These are phyloP conservation scores for Sinhomidia bicolor DNA, from an alignment of 2,888 invertebrate genomes.

Conservation along the genomic window DNA sequence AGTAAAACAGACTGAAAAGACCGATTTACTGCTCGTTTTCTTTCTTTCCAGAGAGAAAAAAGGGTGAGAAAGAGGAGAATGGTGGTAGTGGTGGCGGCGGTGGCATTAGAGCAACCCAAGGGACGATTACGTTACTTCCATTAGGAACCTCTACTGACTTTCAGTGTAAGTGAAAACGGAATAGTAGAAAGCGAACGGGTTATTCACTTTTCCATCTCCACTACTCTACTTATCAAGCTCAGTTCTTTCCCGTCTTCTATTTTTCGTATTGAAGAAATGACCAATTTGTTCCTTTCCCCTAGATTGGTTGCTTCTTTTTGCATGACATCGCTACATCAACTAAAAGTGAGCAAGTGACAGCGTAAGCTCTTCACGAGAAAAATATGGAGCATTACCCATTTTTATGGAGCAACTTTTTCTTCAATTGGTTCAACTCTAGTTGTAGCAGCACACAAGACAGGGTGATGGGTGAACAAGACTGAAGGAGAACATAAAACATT, in stretches of 20 bases:
- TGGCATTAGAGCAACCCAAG: slow-evolving; percentile 78
- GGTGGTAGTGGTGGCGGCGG: slow-evolving; percentile 51
- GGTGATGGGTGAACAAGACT: background rate
- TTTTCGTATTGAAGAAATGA: slow-evolving; percentile 75
- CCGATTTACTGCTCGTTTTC: slow-evolving; percentile 53
- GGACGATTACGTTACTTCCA: slow-evolving; percentile 79
- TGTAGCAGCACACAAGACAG: background rate
- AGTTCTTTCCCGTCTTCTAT: background rate
- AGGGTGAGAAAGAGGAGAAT: slow-evolving; percentile 53
- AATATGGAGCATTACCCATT: slow-evolving; percentile 77
- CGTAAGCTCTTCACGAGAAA: slow-evolving; percentile 62
- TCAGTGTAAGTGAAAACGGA: slow-evolving; percentile 41
- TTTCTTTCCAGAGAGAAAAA: slow-evolving; percentile 27
- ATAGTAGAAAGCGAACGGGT: slow-evolving; percentile 49
- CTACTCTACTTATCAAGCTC: slow-evolving; percentile 6
- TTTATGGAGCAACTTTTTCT: slow-evolving; percentile 77
- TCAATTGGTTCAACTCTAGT: slow-evolving; percentile 63
- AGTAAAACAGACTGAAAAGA: slow-evolving; percentile 33
- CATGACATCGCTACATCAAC: slow-evolving; percentile 79
- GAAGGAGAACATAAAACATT: slow-evolving; percentile 5
- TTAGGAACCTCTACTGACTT: slow-evolving; percentile 75
- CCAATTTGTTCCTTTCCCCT: slow-evolving; percentile 79
- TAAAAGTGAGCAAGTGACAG: slow-evolving; percentile 33
- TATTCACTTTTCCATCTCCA: slow-evolving; percentile 32
- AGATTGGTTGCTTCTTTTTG: slow-evolving; percentile 71